phyloP scores from a whole-genome alignment of 2,113 vertebrate species.

The Erinaceus europaeus region DNA sequence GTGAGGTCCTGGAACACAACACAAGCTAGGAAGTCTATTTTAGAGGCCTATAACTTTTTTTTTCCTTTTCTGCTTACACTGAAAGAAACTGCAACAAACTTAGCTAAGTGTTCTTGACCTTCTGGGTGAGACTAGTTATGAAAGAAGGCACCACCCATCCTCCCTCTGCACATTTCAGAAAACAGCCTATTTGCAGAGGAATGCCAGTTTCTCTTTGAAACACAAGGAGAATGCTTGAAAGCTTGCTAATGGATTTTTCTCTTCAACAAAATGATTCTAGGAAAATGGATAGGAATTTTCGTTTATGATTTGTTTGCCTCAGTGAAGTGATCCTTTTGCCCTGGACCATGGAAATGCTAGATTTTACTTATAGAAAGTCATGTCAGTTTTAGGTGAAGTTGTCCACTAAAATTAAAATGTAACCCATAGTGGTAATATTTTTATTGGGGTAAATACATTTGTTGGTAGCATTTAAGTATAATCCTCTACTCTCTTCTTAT shows the following conservation, averaged over 20 bases:
- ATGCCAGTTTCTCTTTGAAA: neutral
- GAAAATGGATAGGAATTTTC: neutral
- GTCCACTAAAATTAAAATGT: conserved; percentile 11
- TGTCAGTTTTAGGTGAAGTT: neutral
- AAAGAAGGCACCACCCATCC: neutral
- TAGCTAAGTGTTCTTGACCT: conserved; percentile 8
- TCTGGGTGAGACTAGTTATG: neutral
- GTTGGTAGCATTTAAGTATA: neutral
- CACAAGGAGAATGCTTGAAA: neutral
- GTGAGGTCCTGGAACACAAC: too few species aligned
- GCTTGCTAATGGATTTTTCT: conserved; percentile 19
- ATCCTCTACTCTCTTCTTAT: neutral
- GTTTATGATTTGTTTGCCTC: neutral
- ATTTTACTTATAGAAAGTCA: neutral
- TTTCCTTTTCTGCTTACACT: conserved; percentile 37
- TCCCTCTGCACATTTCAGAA: neutral
- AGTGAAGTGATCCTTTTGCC: neutral
- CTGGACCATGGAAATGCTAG: neutral
- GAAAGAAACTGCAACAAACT: neutral
- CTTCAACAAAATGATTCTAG: neutral
- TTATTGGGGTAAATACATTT: neutral
- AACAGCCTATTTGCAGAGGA: neutral
- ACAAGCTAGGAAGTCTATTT: too few species aligned
- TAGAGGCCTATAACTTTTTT: too few species aligned
- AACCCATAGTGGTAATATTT: neutral